Evolutionary conservation across 2,113 vertebrate species (phyloP).

Genomic region (Paramisgurnus dabryanus): DNA sequence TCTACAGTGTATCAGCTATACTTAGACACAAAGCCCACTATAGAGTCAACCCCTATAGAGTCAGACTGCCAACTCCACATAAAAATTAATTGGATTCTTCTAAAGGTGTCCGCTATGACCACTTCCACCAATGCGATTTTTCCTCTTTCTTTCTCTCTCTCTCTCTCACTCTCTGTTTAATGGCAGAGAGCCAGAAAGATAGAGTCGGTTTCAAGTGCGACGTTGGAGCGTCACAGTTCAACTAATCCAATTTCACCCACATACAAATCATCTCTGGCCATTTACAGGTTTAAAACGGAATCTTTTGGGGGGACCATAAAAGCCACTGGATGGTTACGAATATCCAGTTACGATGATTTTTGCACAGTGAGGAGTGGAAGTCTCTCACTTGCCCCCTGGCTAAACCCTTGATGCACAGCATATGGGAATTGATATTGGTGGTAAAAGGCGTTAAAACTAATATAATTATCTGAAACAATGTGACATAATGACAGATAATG

Average conservation of each 20-base stretch:
- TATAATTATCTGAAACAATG: constrained; percentile 13
- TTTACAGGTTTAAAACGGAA: constrained; percentile 20
- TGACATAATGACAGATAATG: constrained; percentile 6
- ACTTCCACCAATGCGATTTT: constrained; percentile 31
- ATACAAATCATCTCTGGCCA: constrained; percentile 47
- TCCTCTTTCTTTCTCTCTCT: background rate
- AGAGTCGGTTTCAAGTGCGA: constrained; percentile 17
- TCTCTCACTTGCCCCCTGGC: constrained; percentile 24
- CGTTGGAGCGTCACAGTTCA: constrained; percentile 27
- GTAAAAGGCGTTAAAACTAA: constrained; percentile 19
- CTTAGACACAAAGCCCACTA: constrained; percentile 4
- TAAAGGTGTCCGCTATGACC: constrained; percentile 33
- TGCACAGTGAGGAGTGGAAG: background rate
- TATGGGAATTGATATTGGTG: constrained; percentile 32
- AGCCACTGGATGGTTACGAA: constrained; percentile 1
- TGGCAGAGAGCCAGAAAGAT: constrained; percentile 26
- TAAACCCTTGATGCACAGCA: constrained; percentile 1
- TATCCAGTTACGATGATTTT: constrained; percentile 31
- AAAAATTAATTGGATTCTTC: constrained; percentile 31
- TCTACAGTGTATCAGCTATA: constrained; percentile 14
- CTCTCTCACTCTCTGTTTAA: constrained; percentile 6
- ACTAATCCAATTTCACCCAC: constrained; percentile 53
- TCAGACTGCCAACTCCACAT: constrained; percentile 21
- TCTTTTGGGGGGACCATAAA: constrained; percentile 31
- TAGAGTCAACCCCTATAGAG: background rate